phyloP scores from a whole-genome alignment of 2,888 invertebrate species.

The Diogma glabrata region DNA sequence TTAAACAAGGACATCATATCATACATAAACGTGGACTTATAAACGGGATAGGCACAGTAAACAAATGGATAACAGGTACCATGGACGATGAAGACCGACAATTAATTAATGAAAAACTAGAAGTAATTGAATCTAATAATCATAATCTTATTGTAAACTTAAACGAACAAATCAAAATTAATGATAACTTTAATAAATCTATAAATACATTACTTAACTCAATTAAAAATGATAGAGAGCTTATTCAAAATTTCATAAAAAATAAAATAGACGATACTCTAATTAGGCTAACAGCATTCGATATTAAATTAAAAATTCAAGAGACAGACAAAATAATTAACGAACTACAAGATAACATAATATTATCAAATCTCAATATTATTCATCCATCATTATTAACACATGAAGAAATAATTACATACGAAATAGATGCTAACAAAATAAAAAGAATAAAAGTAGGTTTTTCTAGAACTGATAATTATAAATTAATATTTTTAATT shows the following conservation, averaged over 20 bases:
- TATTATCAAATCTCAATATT: too few species aligned
- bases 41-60: too few species aligned
- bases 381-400: neutral
- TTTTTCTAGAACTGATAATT: neutral
- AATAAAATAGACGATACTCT: neutral
- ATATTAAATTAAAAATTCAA: too few species aligned
- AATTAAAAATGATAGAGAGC: neutral
- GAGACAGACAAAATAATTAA: too few species aligned
- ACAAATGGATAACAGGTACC: neutral
- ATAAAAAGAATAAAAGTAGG: neutral
- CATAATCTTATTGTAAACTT: neutral
- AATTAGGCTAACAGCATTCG: too few species aligned
- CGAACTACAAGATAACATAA: too few species aligned
- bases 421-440: neutral
- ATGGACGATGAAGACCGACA: neutral
- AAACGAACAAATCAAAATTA: neutral
- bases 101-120: neutral
- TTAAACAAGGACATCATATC: neutral
- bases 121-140: neutral
- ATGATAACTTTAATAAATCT: neutral
- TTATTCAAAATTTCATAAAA: neutral
- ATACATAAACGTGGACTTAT: neutral
- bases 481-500: slow-evolving; percentile 4
- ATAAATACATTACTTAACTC: neutral
- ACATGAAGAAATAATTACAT: neutral